Percentiles rank a stretch among this genome's conserved stretches.
Evolutionary conservation across 2,797 vertebrate species (phyloP).

Genomic region (Trematomus bernacchii): DNA sequence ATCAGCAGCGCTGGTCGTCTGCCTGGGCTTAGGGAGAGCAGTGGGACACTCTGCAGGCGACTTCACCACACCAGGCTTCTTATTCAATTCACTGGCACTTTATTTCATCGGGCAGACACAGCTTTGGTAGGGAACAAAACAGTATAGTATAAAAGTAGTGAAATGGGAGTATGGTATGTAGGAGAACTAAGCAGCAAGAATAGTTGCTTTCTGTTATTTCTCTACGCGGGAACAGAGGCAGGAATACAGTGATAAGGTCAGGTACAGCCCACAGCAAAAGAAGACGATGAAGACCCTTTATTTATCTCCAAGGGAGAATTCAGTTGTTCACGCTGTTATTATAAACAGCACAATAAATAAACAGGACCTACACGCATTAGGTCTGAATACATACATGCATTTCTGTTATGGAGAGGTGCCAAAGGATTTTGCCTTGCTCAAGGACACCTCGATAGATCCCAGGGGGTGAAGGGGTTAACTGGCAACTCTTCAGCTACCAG

Average conservation of each 20-base stretch:
- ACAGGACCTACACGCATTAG: too few species aligned
- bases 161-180: constrained; percentile 4
- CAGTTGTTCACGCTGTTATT: too few species aligned
- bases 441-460: too few species aligned
- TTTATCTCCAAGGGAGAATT: too few species aligned
- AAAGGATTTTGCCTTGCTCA: too few species aligned
- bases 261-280: neutral
- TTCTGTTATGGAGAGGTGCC: too few species aligned
- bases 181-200: constrained; percentile 19
- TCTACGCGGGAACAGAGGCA: constrained; percentile 1
- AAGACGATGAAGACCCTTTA: too few species aligned
- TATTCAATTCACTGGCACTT: constrained; percentile 19
- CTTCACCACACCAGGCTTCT: neutral
- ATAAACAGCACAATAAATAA: too few species aligned
- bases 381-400: too few species aligned
- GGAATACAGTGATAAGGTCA: neutral
- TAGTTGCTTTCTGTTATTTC: constrained; percentile 14
- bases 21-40: constrained; percentile 18
- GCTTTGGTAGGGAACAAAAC: constrained; percentile 1
- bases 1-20: constrained; percentile 44
- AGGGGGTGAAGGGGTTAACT: too few species aligned
- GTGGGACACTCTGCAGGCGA: neutral
- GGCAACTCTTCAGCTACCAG: too few species aligned
- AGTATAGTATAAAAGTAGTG: too few species aligned
- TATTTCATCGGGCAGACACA: constrained; percentile 10